Evolutionary conservation across 2,888 invertebrate species (phyloP).

Genomic region (Osmoderma eremita): DNA sequence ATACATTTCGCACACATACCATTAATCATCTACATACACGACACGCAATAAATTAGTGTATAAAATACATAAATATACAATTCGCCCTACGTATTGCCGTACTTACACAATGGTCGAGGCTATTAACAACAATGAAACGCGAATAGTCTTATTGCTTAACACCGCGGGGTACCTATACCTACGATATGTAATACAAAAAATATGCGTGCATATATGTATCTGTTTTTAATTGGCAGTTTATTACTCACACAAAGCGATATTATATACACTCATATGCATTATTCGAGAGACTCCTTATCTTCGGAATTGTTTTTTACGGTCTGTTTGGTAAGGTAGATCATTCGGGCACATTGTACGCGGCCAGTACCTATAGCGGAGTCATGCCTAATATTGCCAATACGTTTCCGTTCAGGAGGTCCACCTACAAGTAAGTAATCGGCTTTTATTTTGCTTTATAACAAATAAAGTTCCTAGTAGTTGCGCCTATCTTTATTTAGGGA

Average conservation of each 20-base stretch:
- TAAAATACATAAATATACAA: too few species aligned
- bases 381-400: constrained; percentile 14
- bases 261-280: constrained; percentile 30
- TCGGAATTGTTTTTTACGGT: constrained; percentile 21
- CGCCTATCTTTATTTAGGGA: constrained; percentile 9
- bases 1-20: too few species aligned
- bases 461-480: neutral
- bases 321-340: constrained; percentile 24
- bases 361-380: neutral
- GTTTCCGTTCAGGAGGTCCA: constrained; percentile 3
- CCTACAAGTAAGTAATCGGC: constrained; percentile 13
- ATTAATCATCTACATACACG: too few species aligned
- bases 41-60: too few species aligned
- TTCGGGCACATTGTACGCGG: too few species aligned
- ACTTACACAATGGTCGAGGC: too few species aligned
- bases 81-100: too few species aligned
- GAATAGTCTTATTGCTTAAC: too few species aligned
- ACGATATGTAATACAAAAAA: too few species aligned
- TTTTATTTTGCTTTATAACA: neutral
- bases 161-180: too few species aligned
- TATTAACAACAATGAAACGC: too few species aligned
- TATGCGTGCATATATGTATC: neutral
- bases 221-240: constrained; percentile 11
- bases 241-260: constrained; percentile 30
- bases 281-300: constrained; percentile 27